Conservation (phyloP, 2,113 vertebrate genomes). For the Poecilia latipinna region DNA sequence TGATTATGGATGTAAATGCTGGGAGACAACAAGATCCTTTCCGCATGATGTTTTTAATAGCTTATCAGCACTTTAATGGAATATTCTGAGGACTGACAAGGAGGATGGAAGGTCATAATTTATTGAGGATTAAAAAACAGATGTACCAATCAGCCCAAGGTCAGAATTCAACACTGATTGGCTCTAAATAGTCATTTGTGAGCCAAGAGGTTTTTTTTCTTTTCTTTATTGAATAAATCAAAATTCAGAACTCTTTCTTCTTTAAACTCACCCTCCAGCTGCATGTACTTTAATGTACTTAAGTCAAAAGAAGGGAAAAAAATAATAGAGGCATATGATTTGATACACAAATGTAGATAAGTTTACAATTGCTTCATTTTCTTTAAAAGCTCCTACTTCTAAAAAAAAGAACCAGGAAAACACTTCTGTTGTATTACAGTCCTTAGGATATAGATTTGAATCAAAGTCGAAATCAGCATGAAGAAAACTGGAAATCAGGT, state of each 20-base stretch:
- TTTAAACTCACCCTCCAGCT: background rate
- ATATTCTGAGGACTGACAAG: background rate
- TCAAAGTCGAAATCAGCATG: background rate
- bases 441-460: background rate
- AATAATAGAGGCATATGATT: background rate
- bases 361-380: background rate
- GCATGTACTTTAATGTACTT: background rate
- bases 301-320: no score
- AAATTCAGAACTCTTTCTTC: background rate
- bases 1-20: constrained; percentile 27
- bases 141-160: background rate
- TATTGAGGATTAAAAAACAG: background rate
- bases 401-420: background rate
- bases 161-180: background rate
- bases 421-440: background rate
- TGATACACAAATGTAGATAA: background rate
- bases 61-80: background rate
- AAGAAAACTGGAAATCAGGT: background rate
- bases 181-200: background rate
- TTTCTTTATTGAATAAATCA: background rate
- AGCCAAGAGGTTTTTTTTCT: no score
- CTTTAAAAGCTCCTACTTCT: background rate
- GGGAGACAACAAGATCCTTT: background rate
- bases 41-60: background rate
- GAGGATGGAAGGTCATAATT: no score